Evolutionary conservation across 2,797 vertebrate species (phyloP).

Genomic region (Thaleichthys pacificus): DNA sequence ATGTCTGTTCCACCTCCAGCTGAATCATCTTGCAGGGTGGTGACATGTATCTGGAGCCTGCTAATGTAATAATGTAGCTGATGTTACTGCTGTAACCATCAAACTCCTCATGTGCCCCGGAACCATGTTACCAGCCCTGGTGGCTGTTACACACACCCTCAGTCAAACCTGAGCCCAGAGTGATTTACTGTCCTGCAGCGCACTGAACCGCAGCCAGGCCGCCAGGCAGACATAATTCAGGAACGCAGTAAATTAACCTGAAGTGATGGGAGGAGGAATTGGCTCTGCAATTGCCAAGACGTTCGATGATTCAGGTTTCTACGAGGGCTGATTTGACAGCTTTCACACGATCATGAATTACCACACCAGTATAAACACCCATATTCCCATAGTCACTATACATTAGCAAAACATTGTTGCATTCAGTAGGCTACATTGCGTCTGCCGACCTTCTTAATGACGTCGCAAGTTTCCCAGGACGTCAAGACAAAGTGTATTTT

Average conservation of each 20-base stretch:
- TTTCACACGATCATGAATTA: too few species aligned
- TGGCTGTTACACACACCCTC: conserved; percentile 18
- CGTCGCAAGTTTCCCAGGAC: too few species aligned
- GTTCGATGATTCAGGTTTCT: too few species aligned
- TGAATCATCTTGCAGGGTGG: conserved; percentile 10
- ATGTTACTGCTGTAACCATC: conserved; percentile 42
- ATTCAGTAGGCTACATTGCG: too few species aligned
- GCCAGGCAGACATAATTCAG: conserved; percentile 52
- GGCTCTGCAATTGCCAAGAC: conserved; percentile 24
- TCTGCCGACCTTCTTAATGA: too few species aligned
- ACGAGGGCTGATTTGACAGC: too few species aligned
- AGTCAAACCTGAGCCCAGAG: conserved; percentile 32
- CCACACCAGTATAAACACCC: too few species aligned
- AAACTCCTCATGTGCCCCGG: conserved; percentile 25
- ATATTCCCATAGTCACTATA: too few species aligned
- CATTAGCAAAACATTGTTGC: too few species aligned
- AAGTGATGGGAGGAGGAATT: conserved; percentile 34
- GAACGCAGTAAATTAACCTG: conserved; percentile 52
- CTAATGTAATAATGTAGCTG: conserved; percentile 23
- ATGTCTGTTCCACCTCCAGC: not conserved
- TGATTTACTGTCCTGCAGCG: conserved; percentile 30
- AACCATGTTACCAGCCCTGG: conserved; percentile 38
- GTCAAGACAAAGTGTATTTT: not conserved
- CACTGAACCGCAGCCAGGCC: conserved; percentile 57
- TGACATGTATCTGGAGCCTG: not conserved